phyloP scores from a whole-genome alignment of 2,797 vertebrate genomes.

The Geotrypetes seraphini region DNA sequence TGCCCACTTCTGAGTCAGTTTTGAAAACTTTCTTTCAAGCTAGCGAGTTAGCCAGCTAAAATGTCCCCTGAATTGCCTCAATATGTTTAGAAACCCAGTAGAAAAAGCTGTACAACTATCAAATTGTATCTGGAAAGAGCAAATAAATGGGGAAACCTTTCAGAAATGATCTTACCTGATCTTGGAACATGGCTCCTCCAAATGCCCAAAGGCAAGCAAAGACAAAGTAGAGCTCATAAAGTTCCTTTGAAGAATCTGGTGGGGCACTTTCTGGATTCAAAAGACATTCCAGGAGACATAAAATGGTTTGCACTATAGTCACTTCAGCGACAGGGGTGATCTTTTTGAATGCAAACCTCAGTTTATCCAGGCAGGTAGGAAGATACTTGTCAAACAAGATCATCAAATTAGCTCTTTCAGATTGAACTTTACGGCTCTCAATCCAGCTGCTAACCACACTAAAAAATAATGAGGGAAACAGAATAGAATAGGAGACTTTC shows the following conservation, averaged over 20 bases:
- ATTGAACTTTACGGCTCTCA: conserved; percentile 43
- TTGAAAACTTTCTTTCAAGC: no score
- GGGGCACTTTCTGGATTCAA: conserved; percentile 35
- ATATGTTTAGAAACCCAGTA: no score
- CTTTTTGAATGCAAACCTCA: conserved; percentile 46
- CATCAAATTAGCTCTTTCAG: conserved; percentile 45
- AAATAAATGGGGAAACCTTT: no score
- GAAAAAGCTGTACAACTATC: no score
- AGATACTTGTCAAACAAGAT: conserved; percentile 62
- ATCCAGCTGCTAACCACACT: conserved; percentile 58
- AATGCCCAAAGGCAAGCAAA: conserved; percentile 55
- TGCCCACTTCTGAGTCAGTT: no score
- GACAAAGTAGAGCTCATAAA: conserved; percentile 53
- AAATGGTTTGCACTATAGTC: conserved; percentile 36
- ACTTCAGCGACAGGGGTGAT: conserved; percentile 49
- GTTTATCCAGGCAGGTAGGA: conserved; percentile 49
- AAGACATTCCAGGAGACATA: conserved; percentile 49
- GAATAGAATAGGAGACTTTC: background rate
- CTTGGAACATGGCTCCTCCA: conserved; percentile 50
- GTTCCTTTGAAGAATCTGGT: conserved; percentile 43
- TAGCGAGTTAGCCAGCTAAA: no score
- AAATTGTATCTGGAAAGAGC: no score
- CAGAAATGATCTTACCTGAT: no score
- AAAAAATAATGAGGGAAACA: background rate
- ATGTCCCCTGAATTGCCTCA: no score